Evolutionary conservation across 1,140 invertebrate genomes (phyloP).

Genomic region (Xylocopa sonorina): DNA sequence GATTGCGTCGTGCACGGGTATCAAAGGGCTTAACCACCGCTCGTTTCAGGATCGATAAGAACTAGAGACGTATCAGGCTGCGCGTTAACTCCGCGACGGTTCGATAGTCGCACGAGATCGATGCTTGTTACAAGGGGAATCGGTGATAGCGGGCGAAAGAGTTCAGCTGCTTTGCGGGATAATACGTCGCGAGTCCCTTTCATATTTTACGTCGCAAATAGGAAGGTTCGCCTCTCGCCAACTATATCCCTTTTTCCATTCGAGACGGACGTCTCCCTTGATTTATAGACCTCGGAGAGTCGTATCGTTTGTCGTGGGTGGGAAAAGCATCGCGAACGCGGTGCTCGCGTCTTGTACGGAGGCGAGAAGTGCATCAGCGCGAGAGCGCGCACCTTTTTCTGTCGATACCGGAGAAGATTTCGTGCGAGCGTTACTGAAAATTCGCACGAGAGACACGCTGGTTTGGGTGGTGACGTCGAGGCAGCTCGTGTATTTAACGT

Average conservation of each 20-base stretch:
- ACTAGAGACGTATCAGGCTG: neutral
- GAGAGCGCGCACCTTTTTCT: slow-evolving; percentile 12
- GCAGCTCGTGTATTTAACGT: slow-evolving; percentile 53
- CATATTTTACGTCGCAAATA: neutral
- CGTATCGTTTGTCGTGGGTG: neutral
- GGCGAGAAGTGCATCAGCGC: neutral
- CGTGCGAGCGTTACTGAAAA: slow-evolving; percentile 60
- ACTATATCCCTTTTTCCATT: neutral
- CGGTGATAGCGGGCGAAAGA: neutral
- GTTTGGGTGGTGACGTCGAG: slow-evolving; percentile 32
- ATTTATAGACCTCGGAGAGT: neutral
- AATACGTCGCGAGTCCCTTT: neutral
- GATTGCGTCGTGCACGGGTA: neutral
- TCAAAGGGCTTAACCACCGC: slow-evolving; percentile 2
- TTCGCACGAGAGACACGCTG: slow-evolving; percentile 36
- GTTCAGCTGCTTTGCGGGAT: slow-evolving; percentile 8
- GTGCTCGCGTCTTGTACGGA: neutral
- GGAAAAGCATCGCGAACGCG: slow-evolving; percentile 1
- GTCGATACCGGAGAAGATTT: slow-evolving; percentile 28
- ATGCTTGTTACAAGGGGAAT: slow-evolving; percentile 25
- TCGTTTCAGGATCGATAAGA: slow-evolving; percentile 3
- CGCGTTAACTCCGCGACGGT: slow-evolving; percentile 19
- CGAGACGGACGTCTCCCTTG: neutral
- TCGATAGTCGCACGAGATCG: slow-evolving; percentile 17
- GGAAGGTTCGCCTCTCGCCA: neutral